phyloP scores from a whole-genome alignment of 2,888 invertebrate genomes.

The Stenodema calcarata region DNA sequence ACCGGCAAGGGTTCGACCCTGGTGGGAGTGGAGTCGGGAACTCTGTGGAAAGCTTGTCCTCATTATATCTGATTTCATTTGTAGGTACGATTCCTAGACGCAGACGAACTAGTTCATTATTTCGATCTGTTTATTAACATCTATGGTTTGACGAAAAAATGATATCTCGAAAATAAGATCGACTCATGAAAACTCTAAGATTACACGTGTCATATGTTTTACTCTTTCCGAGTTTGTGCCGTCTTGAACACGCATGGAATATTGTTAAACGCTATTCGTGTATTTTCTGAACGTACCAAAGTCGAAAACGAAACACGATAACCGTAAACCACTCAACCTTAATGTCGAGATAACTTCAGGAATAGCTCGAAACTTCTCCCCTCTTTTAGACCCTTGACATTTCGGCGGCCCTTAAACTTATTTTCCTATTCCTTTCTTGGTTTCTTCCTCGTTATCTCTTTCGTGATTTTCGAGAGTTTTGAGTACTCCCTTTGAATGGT shows the following conservation, averaged over 20 bases:
- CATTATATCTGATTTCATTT: too few relatives aligned
- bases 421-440: neutral
- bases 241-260: neutral
- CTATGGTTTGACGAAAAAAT: too few relatives aligned
- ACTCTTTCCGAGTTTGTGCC: too few relatives aligned
- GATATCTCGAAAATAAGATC: too few relatives aligned
- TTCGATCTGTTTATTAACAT: too few relatives aligned
- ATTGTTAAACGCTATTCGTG: neutral
- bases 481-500: neutral
- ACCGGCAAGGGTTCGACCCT: too few relatives aligned
- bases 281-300: neutral
- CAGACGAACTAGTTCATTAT: too few relatives aligned
- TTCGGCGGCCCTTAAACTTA: neutral
- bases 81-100: too few relatives aligned
- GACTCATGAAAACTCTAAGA: too few relatives aligned
- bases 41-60: too few relatives aligned
- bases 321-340: slow-evolving; percentile 34
- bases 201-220: too few relatives aligned
- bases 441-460: neutral
- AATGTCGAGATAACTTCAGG: slow-evolving; percentile 20
- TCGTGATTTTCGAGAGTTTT: neutral
- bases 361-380: neutral
- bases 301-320: neutral
- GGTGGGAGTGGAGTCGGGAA: too few relatives aligned
- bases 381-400: neutral